phyloP scores from a whole-genome alignment of 1,140 invertebrate species.

The Thrips palmi region DNA sequence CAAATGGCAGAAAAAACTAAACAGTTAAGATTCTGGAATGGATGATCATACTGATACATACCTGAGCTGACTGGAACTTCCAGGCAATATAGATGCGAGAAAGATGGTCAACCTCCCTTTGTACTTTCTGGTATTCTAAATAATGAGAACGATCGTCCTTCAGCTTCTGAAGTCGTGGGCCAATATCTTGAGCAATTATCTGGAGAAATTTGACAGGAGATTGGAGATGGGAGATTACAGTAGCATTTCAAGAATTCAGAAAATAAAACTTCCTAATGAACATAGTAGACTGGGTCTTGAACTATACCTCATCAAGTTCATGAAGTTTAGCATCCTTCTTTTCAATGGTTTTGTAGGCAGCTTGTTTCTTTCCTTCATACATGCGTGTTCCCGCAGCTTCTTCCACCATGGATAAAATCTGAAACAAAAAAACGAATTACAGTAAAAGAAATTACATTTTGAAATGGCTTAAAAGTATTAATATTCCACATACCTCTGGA shows the following conservation, averaged over 20 bases:
- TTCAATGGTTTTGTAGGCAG: conserved; percentile 71
- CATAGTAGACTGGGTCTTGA: conserved; percentile 9
- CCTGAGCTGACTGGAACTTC: conserved; percentile 35
- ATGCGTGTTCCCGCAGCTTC: conserved; percentile 96
- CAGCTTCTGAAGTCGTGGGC: conserved; percentile 69
- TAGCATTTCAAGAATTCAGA: conserved; percentile 8
- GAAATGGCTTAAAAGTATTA: conserved; percentile 10
- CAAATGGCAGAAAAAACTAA: conserved; percentile 5
- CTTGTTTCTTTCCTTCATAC: conserved; percentile 89
- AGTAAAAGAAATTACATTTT: conserved; percentile 11
- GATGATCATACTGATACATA: no score
- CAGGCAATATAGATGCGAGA: conserved; percentile 58
- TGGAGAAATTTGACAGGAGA: conserved; percentile 23
- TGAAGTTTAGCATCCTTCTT: conserved; percentile 85
- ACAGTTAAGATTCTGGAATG: conserved; percentile 7
- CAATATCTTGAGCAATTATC: conserved; percentile 75
- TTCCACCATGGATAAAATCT: conserved; percentile 96
- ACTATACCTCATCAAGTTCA: conserved; percentile 62
- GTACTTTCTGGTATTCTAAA: conserved; percentile 73
- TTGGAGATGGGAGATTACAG: not conserved
- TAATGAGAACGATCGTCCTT: conserved; percentile 71
- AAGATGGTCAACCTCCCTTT: conserved; percentile 72
- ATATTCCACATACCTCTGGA: conserved; percentile 51
- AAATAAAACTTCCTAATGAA: conserved; percentile 6
- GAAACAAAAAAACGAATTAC: conserved; percentile 14